These are phyloP conservation scores for Mirounga angustirostris DNA, from an alignment of 2,113 vertebrate genomes.

Conservation along the genomic window DNA sequence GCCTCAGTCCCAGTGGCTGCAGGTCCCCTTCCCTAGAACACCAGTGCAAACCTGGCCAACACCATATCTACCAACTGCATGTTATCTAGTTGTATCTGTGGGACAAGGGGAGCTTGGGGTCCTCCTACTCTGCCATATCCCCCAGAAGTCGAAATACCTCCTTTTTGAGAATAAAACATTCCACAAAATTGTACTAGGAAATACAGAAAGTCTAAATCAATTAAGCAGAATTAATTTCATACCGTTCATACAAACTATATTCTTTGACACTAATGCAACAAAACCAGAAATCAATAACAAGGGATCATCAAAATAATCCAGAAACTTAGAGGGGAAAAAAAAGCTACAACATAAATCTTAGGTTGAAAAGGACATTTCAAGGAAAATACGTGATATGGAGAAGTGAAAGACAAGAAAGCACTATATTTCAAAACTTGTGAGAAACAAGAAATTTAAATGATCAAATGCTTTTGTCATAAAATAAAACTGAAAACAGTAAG, in stretches of 20 bases:
- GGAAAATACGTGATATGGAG: background rate
- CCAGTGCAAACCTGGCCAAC: no score
- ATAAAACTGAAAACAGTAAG: background rate
- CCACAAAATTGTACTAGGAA: background rate
- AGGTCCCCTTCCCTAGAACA: no score
- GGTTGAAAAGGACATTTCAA: background rate
- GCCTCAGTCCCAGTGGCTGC: no score
- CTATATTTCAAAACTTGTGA: background rate
- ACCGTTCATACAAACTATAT: background rate
- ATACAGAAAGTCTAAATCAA: background rate
- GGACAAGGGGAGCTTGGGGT: background rate
- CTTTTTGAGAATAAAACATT: background rate
- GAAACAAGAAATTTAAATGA: background rate
- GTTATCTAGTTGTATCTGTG: background rate
- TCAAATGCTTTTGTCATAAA: background rate
- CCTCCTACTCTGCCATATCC: background rate
- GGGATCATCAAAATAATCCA: background rate
- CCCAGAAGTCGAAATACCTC: background rate
- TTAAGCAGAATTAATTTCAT: background rate
- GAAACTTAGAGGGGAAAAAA: background rate
- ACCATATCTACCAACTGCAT: no score
- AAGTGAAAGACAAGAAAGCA: background rate
- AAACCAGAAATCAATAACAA: constrained; percentile 14
- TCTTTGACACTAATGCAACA: background rate
- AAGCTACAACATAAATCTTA: background rate